phyloP scores from a whole-genome alignment of 2,888 invertebrate species.

The Yponomeuta sedellus region DNA sequence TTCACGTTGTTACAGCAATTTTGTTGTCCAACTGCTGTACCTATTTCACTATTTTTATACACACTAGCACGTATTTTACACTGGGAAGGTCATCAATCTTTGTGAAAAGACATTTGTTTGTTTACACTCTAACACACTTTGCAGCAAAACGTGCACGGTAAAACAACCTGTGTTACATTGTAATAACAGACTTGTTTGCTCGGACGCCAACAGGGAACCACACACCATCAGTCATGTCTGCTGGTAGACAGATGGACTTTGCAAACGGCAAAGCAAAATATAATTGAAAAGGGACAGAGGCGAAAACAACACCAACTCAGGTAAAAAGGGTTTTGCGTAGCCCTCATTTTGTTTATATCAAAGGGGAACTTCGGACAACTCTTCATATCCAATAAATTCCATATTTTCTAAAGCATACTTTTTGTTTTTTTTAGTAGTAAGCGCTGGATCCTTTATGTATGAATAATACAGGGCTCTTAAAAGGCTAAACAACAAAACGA shows the following conservation, averaged over 20 bases:
- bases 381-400: neutral
- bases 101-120: slow-evolving; percentile 4
- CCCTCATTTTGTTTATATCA: neutral
- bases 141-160: neutral
- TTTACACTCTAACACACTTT: neutral
- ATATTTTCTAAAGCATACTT: too few relatives aligned
- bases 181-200: neutral
- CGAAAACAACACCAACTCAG: neutral
- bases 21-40: neutral
- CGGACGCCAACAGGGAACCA: neutral
- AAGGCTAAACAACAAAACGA: too few relatives aligned
- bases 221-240: slow-evolving; percentile 9
- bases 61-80: slow-evolving; percentile 6
- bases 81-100: slow-evolving; percentile 7
- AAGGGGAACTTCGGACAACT: neutral
- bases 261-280: slow-evolving; percentile 4
- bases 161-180: neutral
- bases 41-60: neutral
- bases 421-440: too few relatives aligned
- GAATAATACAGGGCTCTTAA: too few relatives aligned
- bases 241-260: neutral
- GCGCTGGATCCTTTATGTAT: too few relatives aligned
- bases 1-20: neutral
- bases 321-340: neutral
- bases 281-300: slow-evolving; percentile 7